These are phyloP conservation scores for Gymnoscopelus microlampas DNA, from an alignment of 2,797 vertebrate species.

Conservation along the genomic window DNA sequence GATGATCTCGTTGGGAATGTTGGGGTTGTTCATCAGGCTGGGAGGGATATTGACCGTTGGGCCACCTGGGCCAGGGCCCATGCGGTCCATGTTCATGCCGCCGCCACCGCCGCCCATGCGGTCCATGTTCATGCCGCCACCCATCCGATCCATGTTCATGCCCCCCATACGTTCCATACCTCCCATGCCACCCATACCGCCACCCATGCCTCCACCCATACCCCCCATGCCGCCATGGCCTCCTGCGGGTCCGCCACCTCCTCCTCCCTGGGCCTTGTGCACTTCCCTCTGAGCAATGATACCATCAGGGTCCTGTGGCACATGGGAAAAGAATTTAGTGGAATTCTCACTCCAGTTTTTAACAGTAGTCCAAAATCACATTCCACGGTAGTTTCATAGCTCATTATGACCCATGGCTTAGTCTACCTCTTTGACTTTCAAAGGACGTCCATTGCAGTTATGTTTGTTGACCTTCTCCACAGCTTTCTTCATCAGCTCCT, in stretches of 20 bases:
- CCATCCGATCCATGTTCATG: constrained; percentile 76
- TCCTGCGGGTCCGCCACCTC: constrained; percentile 73
- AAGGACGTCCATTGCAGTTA: constrained; percentile 92
- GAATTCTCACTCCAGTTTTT: too few relatives aligned
- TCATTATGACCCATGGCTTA: neutral
- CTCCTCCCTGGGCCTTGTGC: constrained; percentile 82
- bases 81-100: constrained; percentile 82
- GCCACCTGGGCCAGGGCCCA: constrained; percentile 88
- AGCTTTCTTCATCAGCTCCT: constrained; percentile 98
- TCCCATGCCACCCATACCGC: constrained; percentile 43
- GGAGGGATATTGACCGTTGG: constrained; percentile 91
- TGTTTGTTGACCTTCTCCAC: constrained; percentile 98
- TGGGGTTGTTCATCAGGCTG: constrained; percentile 95
- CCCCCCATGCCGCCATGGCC: constrained; percentile 80
- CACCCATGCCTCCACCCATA: constrained; percentile 75
- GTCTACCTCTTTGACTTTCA: constrained; percentile 96
- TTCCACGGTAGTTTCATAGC: neutral
- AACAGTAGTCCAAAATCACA: neutral
- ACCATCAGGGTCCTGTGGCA: constrained; percentile 89
- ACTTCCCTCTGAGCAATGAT: constrained; percentile 92
- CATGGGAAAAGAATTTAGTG: constrained; percentile 18
- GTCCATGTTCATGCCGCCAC: constrained; percentile 56
- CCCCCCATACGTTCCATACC: constrained; percentile 47
- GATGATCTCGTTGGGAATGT: constrained; percentile 95
- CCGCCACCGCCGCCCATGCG: constrained; percentile 74